These are phyloP conservation scores for Tiaroga cobitis DNA, from an alignment of 2,797 vertebrate genomes.

Conservation along the genomic window DNA sequence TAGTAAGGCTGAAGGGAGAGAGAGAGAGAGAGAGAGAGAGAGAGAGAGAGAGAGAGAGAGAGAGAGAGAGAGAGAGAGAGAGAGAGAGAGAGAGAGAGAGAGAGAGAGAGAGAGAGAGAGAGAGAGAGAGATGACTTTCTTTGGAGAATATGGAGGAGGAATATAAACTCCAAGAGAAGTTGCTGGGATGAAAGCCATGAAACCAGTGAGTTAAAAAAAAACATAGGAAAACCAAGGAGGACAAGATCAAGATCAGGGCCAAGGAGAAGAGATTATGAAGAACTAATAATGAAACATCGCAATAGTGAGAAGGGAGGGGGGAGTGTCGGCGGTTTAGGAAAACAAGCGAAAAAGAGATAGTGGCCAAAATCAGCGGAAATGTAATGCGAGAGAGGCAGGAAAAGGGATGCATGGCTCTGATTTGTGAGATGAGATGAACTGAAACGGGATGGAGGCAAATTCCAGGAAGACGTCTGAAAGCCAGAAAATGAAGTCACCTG, in stretches of 20 bases:
- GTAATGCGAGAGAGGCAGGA: constrained; percentile 56
- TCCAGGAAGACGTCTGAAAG: constrained; percentile 53
- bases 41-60: no score
- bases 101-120: constrained; percentile 39
- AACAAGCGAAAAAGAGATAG: constrained; percentile 79
- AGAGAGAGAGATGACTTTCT: constrained; percentile 65
- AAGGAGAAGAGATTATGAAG: constrained; percentile 80
- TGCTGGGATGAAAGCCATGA: constrained; percentile 72
- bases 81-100: no score
- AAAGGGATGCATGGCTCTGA: constrained; percentile 66
- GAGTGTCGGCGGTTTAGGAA: constrained; percentile 76
- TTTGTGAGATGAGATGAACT: constrained; percentile 63
- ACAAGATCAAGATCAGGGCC: constrained; percentile 62
- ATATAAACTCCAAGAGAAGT: constrained; percentile 70
- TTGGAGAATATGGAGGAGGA: constrained; percentile 80
- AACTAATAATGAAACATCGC: constrained; percentile 81
- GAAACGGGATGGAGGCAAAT: constrained; percentile 56
- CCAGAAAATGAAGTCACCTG: constrained; percentile 63
- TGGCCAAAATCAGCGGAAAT: constrained; percentile 64
- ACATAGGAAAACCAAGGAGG: constrained; percentile 43
- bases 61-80: no score
- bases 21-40: not conserved
- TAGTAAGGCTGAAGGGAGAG: constrained; percentile 64
- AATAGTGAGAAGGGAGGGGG: constrained; percentile 36
- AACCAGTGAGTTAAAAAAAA: constrained; percentile 60